phyloP scores from a whole-genome alignment of 2,888 invertebrate species.

The Doris montereyensis region DNA sequence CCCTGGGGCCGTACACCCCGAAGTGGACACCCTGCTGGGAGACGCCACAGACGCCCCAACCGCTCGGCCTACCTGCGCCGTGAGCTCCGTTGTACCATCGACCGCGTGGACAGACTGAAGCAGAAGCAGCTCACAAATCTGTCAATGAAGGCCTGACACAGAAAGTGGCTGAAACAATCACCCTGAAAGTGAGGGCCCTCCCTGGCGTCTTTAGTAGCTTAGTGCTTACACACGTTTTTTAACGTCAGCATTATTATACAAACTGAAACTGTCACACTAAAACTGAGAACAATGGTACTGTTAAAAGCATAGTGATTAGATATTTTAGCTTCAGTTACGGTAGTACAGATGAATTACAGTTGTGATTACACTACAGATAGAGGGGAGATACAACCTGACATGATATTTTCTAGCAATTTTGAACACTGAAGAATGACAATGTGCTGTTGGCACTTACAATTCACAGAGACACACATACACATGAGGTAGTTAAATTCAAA shows the following conservation, averaged over 20 bases:
- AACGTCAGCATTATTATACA: background rate
- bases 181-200: constrained; percentile 68
- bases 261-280: background rate
- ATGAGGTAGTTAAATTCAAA: too few species aligned
- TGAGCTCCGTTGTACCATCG: constrained; percentile 62
- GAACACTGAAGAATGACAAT: too few species aligned
- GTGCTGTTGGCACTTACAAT: too few species aligned
- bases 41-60: constrained; percentile 64
- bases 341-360: too few species aligned
- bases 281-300: background rate
- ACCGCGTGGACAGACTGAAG: constrained; percentile 63
- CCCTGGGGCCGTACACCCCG: too few species aligned
- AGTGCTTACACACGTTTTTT: background rate
- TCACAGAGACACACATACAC: too few species aligned
- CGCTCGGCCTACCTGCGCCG: constrained; percentile 62
- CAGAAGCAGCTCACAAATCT: constrained; percentile 66
- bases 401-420: too few species aligned
- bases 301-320: background rate
- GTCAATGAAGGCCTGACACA: constrained; percentile 70
- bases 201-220: background rate
- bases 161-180: constrained; percentile 70
- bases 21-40: constrained; percentile 56
- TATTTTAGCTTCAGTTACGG: background rate
- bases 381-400: too few species aligned
- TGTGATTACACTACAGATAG: too few species aligned